Evolutionary conservation across 2,888 invertebrate species (phyloP), one percentile per base, ranked within the genome.

Genomic region (Coelinius sp.): DNA sequence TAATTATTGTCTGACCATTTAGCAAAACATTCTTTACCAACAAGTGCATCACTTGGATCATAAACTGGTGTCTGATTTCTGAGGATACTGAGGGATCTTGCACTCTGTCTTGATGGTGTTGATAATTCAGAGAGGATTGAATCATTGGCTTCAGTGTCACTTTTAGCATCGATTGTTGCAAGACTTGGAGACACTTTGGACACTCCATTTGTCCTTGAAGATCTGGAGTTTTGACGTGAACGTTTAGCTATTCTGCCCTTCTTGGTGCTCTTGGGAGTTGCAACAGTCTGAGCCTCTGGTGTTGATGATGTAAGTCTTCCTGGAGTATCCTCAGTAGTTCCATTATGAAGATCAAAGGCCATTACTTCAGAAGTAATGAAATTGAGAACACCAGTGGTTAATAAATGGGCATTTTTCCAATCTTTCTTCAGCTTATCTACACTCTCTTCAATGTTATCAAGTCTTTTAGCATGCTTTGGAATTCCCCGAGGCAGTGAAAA

Each of bases 1-100:
- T 92, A 93, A 73, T 91, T 90, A 79, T 91, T 92, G 81, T 93
- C 92, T 0, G 91, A 90, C 93, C 93, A 93, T 83, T 91, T 92
- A 0, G 93, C 93, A 77, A 93, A 88, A 0, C 92, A 92, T 25
- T 83, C 78, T 38, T 83, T 84, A 0, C 86, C 86, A 1, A 83
- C 75, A n/a, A 85, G 64, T 2, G 81, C 78, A 22, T 85, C 84
- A 0, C 27, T 72, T 10, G 56, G 62, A 24, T 75, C 76, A 53
- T 64, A 65, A 12, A 70, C 25, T 7, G 70, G 53, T 6, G 75
- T 75, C 27, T 75, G 71, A 44, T 62, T 72, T 14, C 64, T 56
- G 24, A 71, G 20, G 20, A 49, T 67, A 8, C 59, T 44, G 14
- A 66, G 14, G 0, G 73, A 27, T 4, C 65, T 71, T 2, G 69